Base-by-base conservation (phyloP, 2,797 vertebrate species). In the Microctenopoma lineatum region DNA sequence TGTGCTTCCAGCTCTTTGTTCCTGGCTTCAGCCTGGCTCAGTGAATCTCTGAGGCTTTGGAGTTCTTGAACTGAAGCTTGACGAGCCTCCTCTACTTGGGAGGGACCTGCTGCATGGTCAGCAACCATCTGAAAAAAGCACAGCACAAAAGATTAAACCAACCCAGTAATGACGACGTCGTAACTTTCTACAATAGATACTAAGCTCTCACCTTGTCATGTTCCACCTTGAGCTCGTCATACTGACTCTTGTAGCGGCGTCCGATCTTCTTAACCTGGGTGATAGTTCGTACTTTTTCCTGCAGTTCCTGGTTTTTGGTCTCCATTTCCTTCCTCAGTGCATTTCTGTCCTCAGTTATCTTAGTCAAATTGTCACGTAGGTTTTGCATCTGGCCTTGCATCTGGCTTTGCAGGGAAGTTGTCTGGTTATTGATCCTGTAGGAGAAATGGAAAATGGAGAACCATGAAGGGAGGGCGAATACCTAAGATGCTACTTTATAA, bases 201-300 rank as follows among this genome's bases (percentile, higher is more conserved):
- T 4, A 45, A 62, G 15, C 18, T 14, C 48, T 70, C 80, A 96
- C 98, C 95, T 96, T 97, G 78, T 98, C 96, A 26, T 98, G 94
- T 11, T 95, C 92, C 41, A 93, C 91, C 84, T 98, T 99, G 10
- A 99, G 95, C 67, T 99, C 98, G 75, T 99, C 98, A 62, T 97
- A 99, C 0, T 99, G 98, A 41, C 95, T 97, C 87, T 98, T 99
- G 83, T 99, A 99, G 52, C 97, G 93, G 1, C 98, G 96, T 11
- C 97, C 98, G 1, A 99, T 97, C 92, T 98, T 99, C 92, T 98
- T 99, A 66, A 99, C 98, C 85, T 99, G 98, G 16, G 93, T 96
- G 85, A 99, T 98, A 12, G 96, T 99, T 91, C 94, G 96, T 3
- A 87, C 50, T 84, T 97, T 99, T 66, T 98, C 97, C 82, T 94